Evolutionary conservation across 2,797 vertebrate genomes (phyloP).

Genomic region (Vireo griseus): DNA sequence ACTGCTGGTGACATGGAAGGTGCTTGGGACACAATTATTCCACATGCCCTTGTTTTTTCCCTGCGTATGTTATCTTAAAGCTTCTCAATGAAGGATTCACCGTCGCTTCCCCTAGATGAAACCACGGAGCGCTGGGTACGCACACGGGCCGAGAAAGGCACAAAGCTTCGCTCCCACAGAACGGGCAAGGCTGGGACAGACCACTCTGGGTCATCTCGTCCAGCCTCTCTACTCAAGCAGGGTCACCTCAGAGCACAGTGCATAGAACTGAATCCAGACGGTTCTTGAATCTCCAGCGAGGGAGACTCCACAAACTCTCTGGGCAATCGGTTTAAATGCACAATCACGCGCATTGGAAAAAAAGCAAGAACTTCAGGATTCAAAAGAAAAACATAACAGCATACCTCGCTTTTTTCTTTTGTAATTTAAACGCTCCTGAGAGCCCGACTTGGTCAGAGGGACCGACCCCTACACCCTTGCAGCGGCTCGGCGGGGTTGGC

Average conservation of each 20-base stretch:
- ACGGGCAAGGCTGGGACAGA: background rate
- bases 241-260: background rate
- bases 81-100: background rate
- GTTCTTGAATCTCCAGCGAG: background rate
- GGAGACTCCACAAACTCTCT: background rate
- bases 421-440: background rate
- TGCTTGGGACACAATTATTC: too few species aligned
- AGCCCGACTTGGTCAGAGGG: too few species aligned
- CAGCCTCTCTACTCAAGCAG: background rate
- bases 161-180: background rate
- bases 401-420: background rate
- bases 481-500: accelerated
- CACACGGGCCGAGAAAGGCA: accelerated
- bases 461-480: accelerated
- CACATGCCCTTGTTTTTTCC: background rate
- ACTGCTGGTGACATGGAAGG: background rate
- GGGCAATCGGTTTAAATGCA: too few species aligned
- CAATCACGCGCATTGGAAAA: background rate
- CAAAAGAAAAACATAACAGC: accelerated
- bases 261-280: accelerated
- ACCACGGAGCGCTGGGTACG: accelerated
- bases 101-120: accelerated
- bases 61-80: background rate
- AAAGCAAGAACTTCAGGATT: background rate
- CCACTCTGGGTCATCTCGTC: background rate